Conservation (phyloP, 2,797 vertebrate species). For the Intellagama lesueurii region DNA sequence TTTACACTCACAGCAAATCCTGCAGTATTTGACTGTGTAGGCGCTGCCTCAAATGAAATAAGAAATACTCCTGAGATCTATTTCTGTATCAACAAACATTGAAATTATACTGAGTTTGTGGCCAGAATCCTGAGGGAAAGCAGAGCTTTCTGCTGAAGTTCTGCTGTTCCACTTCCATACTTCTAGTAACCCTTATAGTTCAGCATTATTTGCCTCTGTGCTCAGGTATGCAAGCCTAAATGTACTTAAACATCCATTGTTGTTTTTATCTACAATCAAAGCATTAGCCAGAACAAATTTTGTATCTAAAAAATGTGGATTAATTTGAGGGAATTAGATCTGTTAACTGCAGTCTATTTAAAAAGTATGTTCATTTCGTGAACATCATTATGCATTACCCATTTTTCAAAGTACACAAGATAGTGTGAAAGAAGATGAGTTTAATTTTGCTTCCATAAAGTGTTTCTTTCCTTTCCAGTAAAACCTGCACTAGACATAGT, state of each 20-base stretch:
- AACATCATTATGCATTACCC: neutral
- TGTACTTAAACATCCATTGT: neutral
- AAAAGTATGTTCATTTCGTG: neutral
- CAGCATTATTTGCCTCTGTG: neutral
- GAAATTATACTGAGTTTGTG: no score
- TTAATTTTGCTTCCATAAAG: neutral
- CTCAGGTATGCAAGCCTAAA: neutral
- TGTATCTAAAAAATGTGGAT: neutral
- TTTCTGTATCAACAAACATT: no score
- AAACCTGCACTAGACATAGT: neutral
- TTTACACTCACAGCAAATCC: no score
- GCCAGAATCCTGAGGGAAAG: no score
- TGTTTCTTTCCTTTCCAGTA: neutral
- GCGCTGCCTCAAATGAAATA: no score
- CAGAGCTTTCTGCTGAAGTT: neutral
- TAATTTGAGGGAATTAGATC: neutral
- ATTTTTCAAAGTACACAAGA: conserved; percentile 15
- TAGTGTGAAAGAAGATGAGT: neutral
- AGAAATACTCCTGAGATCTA: no score
- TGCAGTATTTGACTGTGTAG: no score
- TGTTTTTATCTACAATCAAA: neutral
- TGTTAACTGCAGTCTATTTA: neutral
- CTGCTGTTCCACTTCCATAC: neutral
- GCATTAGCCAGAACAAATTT: neutral
- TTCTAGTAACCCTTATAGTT: neutral